Percentiles rank a stretch among this genome's conserved stretches.
Evolutionary conservation across 2,113 vertebrate genomes (phyloP).

Genomic region (Ciconia stormi): DNA sequence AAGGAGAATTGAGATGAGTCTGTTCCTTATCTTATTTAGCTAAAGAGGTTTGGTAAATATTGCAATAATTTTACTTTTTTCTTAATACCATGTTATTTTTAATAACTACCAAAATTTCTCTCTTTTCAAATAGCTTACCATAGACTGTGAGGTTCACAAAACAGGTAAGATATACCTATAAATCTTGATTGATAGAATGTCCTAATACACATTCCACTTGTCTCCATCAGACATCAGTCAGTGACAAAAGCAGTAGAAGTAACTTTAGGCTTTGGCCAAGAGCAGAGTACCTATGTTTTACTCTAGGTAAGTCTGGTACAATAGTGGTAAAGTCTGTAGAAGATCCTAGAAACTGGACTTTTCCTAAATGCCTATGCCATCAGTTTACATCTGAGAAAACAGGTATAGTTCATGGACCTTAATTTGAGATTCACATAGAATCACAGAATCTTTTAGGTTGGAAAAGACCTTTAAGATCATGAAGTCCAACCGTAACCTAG

Average conservation of each 20-base stretch:
- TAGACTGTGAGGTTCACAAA: not conserved
- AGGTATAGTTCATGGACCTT: rapidly evolving
- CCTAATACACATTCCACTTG: not conserved
- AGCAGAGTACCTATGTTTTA: not conserved
- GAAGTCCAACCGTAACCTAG: too few relatives aligned
- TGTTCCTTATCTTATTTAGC: not conserved
- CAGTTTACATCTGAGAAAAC: not conserved
- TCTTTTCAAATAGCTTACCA: not conserved
- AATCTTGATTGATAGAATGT: not conserved
- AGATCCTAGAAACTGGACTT: not conserved
- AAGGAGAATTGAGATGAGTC: not conserved
- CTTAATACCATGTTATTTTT: not conserved
- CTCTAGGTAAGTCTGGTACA: not conserved
- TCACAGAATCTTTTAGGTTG: too few relatives aligned
- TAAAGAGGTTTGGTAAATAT: not conserved
- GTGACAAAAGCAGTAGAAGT: not conserved
- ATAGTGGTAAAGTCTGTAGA: not conserved
- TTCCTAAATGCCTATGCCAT: not conserved
- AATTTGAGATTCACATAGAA: not conserved
- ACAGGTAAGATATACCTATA: not conserved
- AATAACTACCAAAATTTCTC: not conserved
- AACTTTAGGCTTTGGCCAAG: not conserved
- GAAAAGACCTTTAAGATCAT: too few relatives aligned
- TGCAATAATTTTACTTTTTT: not conserved
- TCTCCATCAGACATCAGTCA: not conserved